phyloP scores from a whole-genome alignment of 2,797 vertebrate species.

The Anabacerthia variegaticeps region DNA sequence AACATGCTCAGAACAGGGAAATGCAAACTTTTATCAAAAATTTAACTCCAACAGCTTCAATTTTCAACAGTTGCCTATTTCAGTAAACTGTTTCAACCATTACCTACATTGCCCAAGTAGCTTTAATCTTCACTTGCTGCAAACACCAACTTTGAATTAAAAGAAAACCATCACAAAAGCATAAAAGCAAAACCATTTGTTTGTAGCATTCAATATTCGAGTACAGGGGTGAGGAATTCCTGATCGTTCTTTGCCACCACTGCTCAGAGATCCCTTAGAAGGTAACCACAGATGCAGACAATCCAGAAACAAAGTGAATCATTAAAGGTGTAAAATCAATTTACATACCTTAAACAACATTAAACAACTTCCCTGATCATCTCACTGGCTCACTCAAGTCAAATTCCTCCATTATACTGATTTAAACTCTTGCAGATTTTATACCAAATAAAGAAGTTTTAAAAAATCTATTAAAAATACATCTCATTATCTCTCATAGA shows the following conservation, averaged over 20 bases:
- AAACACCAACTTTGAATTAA: neutral
- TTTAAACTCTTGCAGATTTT: neutral
- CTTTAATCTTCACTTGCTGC: neutral
- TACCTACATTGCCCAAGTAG: neutral
- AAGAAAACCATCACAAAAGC: neutral
- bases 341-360: neutral
- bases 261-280: neutral
- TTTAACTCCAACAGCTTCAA: neutral
- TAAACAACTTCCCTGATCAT: neutral
- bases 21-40: neutral
- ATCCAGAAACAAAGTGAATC: slow-evolving; percentile 1
- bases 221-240: neutral
- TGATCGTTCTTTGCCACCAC: neutral
- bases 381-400: neutral
- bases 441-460: neutral
- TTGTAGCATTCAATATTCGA: neutral
- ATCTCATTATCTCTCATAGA: neutral
- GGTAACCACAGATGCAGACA: neutral
- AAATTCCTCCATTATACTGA: neutral
- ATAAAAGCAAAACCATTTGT: neutral
- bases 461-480: neutral
- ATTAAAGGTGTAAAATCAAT: slow-evolving; percentile 5
- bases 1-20: neutral
- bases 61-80: neutral
- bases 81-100: neutral